Conservation (phyloP, 2,797 vertebrate species). For the Molossus molossus region DNA sequence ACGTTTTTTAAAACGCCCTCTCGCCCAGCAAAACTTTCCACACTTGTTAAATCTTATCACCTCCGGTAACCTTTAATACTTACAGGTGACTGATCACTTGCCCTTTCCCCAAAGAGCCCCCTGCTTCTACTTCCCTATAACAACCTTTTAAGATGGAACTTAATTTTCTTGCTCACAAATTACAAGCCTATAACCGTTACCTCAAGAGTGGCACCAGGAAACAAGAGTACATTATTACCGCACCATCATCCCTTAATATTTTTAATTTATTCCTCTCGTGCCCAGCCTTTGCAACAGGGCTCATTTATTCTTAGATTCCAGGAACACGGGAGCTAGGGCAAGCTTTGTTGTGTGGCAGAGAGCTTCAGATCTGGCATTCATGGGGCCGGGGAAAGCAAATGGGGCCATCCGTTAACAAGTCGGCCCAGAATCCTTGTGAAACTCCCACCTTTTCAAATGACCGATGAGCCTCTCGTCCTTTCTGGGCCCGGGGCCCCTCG, state of each 20-base stretch:
- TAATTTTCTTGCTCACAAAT: constrained; percentile 85
- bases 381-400: background rate
- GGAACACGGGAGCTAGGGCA: background rate
- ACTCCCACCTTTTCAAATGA: constrained; percentile 78
- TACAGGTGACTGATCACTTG: constrained; percentile 82
- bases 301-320: constrained; percentile 71
- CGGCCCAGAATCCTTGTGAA: constrained; percentile 43
- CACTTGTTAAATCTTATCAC: constrained; percentile 86
- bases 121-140: constrained; percentile 77
- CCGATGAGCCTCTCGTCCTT: constrained; percentile 80
- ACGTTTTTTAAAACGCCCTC: constrained; percentile 62
- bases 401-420: constrained; percentile 78
- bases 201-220: constrained; percentile 76
- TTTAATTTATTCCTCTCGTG: constrained; percentile 29
- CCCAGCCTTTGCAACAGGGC: background rate
- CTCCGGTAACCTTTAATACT: constrained; percentile 81
- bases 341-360: background rate
- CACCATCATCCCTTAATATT: constrained; percentile 44
- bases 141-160: constrained; percentile 80
- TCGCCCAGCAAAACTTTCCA: constrained; percentile 67
- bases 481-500: constrained; percentile 75
- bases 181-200: constrained; percentile 85
- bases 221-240: constrained; percentile 24
- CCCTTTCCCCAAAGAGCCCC: constrained; percentile 85
- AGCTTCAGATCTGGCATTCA: constrained; percentile 15